Evolutionary conservation across 2,797 vertebrate species (phyloP), one percentile per base, ranked within the genome.

Genomic region (Enteromius thamalakanensis): DNA sequence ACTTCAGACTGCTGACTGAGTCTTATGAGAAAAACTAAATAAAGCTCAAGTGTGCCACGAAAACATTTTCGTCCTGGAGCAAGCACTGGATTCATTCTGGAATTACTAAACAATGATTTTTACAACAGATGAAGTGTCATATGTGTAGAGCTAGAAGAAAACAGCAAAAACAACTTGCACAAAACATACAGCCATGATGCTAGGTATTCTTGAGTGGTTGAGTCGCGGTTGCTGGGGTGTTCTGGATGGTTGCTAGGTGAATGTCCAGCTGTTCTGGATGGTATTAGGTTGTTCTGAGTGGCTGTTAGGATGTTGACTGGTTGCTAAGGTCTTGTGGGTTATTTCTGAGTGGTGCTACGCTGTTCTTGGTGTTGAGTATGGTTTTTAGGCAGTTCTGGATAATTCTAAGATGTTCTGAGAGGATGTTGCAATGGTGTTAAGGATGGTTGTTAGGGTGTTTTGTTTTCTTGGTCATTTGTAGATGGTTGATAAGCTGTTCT

Each of bases 41-140:
- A 82, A 80, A 82, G 62, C n/a, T 29, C 45, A 76, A 32, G 12
- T 65, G 62, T 55, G 77, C 77, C 11, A 37, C 32, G 15, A 23
- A 49, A 69, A 55, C 62, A n/a, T 34, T 29, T 15, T 45, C 4
- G 19, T 74, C 80, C 45, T 2, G 45, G 58, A 34, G 40, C 9
- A 47, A 64, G 58, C 29, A 60, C 53, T 32, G 29, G 40, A 72
- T 34, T 81, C 21, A 51, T 62, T 37, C 51, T 10, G 34, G 23
- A 29, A 70, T 53, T 40, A 29, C n/a, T 62, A 32, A 64, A 37
- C 26, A 26, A 62, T 34, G 19, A 29, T 2, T 62, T 78, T n/a
- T 2, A 64, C 62, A 37, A 47, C n/a, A 8, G 74, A 40, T 60
- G 7, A 76, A 26, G 75, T 32, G 15, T 64, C 9, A 12, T 32